These are phyloP conservation scores for Kobus ellipsiprymnus DNA, from an alignment of 2,113 vertebrate genomes.

Conservation along the genomic window DNA sequence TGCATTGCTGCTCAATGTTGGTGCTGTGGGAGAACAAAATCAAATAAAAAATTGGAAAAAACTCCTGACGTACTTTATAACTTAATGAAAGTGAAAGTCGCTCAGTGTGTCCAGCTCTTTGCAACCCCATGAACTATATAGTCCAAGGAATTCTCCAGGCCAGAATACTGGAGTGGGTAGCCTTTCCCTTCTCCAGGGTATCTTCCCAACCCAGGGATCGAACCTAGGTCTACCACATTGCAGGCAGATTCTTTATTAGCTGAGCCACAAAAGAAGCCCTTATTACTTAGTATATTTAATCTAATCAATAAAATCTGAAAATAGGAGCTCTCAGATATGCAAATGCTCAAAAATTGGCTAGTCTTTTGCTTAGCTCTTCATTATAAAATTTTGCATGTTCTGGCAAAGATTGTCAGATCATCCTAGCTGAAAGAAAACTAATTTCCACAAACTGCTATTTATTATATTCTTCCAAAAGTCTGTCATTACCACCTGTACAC, in stretches of 20 bases:
- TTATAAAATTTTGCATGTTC: constrained; percentile 36
- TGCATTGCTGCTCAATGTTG: not conserved
- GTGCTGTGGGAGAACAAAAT: not conserved
- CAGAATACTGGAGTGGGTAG: not conserved
- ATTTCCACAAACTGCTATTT: constrained; percentile 65
- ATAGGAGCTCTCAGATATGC: constrained; percentile 31
- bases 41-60: constrained; percentile 1
- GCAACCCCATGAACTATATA: not conserved
- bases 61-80: constrained; percentile 5
- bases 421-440: constrained; percentile 56
- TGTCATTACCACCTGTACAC: constrained; percentile 69
- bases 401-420: constrained; percentile 60
- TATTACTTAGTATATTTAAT: constrained; percentile 18
- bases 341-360: constrained; percentile 46
- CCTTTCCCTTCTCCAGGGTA: not conserved
- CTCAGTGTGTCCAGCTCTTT: not conserved
- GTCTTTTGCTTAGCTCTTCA: constrained; percentile 44
- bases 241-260: not conserved
- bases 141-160: not conserved
- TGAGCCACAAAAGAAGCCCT: not conserved
- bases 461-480: constrained; percentile 63
- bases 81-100: not conserved
- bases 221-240: rapidly evolving
- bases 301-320: constrained; percentile 47
- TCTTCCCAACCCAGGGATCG: not conserved